These are phyloP conservation scores for Ictalurus furcatus DNA, from an alignment of 2,113 vertebrate species.

Conservation along the genomic window DNA sequence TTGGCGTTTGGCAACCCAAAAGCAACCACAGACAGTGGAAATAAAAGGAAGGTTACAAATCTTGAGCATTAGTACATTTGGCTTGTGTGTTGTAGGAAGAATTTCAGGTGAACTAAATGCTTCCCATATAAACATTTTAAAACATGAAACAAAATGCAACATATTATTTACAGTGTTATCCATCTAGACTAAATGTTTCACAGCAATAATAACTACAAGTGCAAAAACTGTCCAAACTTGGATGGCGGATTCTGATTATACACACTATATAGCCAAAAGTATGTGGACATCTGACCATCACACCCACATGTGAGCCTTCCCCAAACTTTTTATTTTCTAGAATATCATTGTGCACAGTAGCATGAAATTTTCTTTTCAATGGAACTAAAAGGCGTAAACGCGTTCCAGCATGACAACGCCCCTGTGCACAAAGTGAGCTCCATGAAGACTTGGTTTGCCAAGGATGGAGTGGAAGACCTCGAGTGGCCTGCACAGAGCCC, in stretches of 20 bases:
- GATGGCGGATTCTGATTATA: neutral
- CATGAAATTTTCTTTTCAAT: too few species aligned
- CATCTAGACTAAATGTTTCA: neutral
- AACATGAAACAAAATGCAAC: neutral
- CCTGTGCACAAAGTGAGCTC: neutral
- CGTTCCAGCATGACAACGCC: neutral
- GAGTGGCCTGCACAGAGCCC: neutral
- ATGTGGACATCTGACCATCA: neutral
- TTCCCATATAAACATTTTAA: neutral
- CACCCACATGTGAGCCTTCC: neutral
- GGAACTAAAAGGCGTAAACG: too few species aligned
- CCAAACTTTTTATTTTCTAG: neutral
- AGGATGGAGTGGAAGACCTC: neutral
- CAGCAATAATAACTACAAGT: neutral
- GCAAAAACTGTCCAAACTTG: neutral
- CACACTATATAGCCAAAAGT: neutral
- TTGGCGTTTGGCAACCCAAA: neutral
- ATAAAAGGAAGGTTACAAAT: neutral
- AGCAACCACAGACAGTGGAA: neutral
- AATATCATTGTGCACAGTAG: neutral
- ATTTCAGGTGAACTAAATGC: neutral
- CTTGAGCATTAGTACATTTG: neutral
- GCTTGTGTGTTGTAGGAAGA: neutral
- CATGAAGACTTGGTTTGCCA: neutral
- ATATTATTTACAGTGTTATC: neutral